Evolutionary conservation across 2,113 vertebrate genomes (phyloP), one percentile per base, ranked within the genome.

Genomic region (Colossoma macropomum): DNA sequence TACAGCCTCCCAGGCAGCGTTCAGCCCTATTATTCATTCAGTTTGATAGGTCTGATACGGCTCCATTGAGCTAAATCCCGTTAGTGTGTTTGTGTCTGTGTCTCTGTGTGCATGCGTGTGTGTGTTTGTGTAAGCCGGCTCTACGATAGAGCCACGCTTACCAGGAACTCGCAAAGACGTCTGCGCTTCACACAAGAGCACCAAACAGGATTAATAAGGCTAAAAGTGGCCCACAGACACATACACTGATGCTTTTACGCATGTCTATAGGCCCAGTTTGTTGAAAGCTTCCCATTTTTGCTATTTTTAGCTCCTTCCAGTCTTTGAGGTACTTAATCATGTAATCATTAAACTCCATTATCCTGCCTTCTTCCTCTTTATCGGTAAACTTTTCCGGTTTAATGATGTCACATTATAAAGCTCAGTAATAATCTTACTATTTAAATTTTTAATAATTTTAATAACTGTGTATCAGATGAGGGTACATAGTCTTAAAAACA

Each of bases 201-300:
- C 69, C 84, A 89, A 88, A 90, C 84, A 62, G 90, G 91, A 93
- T 92, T 92, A 90, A 90, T 89, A 90, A 88, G 89, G 83, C 86
- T 89, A 86, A 81, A 85, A 72, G 68, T 77, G 62, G 27, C 60
- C 25, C 41, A 19, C 38, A 62, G 87, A 81, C 52, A 6, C 74
- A 28, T 69, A 60, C 48, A 41, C 50, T 15, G 32, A 50, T 50
- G 48, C 2, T 1, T 45, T 45, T 45, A 66, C 45, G 12, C 45
- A n/a, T 54, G 66, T 52, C 17, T 19, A 9, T 32, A 68, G 62
- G 19, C 15, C 41, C 25, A n/a, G 38, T 15, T 54, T 23, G 9
- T 19, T 19, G 3, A 19, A 19, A 25, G 27, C 16, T 45, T 9
- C 41, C 41, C 34, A 38, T 38, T 84, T 89, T 75, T 32, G 15